Percentiles rank a stretch among this genome's conserved stretches.
phyloP scores from a whole-genome alignment of 2,888 invertebrate species.

The Synanthedon andrenaeformis region DNA sequence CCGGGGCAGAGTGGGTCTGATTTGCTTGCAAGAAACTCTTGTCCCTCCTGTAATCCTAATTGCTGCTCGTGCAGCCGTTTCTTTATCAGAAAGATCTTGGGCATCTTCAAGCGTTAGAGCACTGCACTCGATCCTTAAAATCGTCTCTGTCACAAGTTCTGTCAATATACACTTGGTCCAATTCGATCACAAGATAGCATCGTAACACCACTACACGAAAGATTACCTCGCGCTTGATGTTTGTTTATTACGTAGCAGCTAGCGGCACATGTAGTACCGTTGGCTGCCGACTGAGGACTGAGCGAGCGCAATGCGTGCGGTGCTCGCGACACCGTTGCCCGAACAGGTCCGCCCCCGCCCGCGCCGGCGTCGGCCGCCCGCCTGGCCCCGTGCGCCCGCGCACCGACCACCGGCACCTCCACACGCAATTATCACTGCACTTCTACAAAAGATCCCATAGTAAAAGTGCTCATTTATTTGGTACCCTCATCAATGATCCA shows the following conservation, averaged over 20 bases:
- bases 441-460: constrained; percentile 44
- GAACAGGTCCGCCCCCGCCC: constrained; percentile 63
- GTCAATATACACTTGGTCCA: constrained; percentile 37
- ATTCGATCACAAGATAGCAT: constrained; percentile 49
- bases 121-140: constrained; percentile 60
- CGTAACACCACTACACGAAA: constrained; percentile 61
- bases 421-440: neutral
- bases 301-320: constrained; percentile 49
- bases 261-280: constrained; percentile 68
- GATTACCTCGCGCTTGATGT: constrained; percentile 57
- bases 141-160: constrained; percentile 55
- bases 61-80: constrained; percentile 93
- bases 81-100: constrained; percentile 93
- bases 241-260: constrained; percentile 51
- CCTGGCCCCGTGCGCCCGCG: constrained; percentile 38
- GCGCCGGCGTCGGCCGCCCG: constrained; percentile 49
- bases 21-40: constrained; percentile 78
- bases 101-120: constrained; percentile 74
- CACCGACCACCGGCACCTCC: constrained; percentile 21
- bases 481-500: no score
- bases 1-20: constrained; percentile 73
- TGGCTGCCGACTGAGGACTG: constrained; percentile 67
- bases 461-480: constrained; percentile 56
- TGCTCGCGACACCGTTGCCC: constrained; percentile 64
- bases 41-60: constrained; percentile 83